Evolutionary conservation across 2,113 vertebrate genomes (phyloP).

Genomic region (Potamarius usumacintae): DNA sequence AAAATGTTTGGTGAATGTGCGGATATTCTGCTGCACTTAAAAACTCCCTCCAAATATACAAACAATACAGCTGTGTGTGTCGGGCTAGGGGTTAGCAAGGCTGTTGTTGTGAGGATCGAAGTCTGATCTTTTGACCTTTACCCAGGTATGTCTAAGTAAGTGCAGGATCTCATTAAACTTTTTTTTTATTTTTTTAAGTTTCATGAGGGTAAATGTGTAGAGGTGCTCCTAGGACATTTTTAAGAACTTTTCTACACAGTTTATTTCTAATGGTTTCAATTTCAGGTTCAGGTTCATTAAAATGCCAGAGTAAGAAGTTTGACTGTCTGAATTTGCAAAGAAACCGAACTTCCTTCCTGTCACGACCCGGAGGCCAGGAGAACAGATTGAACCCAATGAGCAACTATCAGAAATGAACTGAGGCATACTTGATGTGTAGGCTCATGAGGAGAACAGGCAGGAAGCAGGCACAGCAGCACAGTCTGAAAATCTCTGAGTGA

Average conservation of each 20-base stretch:
- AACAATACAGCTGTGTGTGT: constrained; percentile 37
- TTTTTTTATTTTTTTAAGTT: background rate
- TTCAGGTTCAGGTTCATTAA: background rate
- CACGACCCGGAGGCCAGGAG: too few relatives aligned
- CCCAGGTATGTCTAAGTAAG: background rate
- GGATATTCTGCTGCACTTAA: constrained; percentile 1
- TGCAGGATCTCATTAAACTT: background rate
- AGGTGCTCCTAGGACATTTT: background rate
- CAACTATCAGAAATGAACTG: too few relatives aligned
- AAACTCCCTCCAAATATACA: constrained; percentile 11
- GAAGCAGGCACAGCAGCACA: too few relatives aligned
- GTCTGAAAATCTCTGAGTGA: too few relatives aligned
- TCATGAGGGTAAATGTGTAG: background rate
- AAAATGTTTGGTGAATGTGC: constrained; percentile 19
- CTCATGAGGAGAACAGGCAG: too few relatives aligned
- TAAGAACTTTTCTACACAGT: background rate
- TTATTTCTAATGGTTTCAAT: background rate
- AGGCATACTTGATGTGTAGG: too few relatives aligned
- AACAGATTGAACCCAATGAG: too few relatives aligned
- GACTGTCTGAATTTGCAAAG: background rate
- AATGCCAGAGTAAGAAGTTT: background rate
- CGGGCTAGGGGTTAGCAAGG: background rate
- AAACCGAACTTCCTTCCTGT: too few relatives aligned
- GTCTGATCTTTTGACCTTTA: constrained; percentile 1
- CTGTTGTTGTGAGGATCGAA: background rate